A percentile compares a stretch with the other conserved stretches of the same genome.
phyloP scores from a whole-genome alignment of 2,113 vertebrate genomes.

The Misgurnus anguillicaudatus region DNA sequence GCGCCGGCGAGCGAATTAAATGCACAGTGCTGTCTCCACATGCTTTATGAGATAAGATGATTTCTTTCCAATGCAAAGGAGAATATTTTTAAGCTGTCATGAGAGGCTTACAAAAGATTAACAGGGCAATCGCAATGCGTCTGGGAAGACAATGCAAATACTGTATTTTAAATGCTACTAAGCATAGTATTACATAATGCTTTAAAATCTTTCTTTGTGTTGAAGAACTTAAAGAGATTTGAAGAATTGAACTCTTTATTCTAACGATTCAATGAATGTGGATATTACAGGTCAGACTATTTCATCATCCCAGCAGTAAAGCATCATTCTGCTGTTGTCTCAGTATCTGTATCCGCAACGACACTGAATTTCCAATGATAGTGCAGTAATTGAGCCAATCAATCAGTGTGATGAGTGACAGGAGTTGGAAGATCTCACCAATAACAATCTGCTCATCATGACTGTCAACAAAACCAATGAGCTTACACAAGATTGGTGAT shows the following conservation, averaged over 20 bases:
- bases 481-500: neutral
- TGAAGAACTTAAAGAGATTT: too few species aligned
- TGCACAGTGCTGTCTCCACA: conserved; percentile 18
- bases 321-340: neutral
- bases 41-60: neutral
- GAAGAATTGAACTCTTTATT: too few species aligned
- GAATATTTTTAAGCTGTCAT: conserved; percentile 7
- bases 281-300: too few species aligned
- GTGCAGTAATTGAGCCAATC: conserved; percentile 26
- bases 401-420: conserved; percentile 27
- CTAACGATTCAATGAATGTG: too few species aligned
- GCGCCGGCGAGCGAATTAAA: conserved; percentile 57
- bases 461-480: conserved; percentile 33
- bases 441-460: conserved; percentile 31
- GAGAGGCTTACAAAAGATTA: conserved; percentile 6
- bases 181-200: too few species aligned
- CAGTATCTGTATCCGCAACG: conserved; percentile 4
- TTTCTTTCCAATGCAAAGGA: conserved; percentile 15
- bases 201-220: too few species aligned
- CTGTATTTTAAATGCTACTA: neutral
- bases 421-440: conserved; percentile 20
- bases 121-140: neutral
- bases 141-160: neutral
- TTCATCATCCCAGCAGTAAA: too few species aligned
- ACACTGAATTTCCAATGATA: conserved; percentile 20